A percentile compares a stretch with the other conserved stretches of the same genome.
phyloP scores from a whole-genome alignment of 2,113 vertebrate species.

The Malaclemys terrapin region DNA sequence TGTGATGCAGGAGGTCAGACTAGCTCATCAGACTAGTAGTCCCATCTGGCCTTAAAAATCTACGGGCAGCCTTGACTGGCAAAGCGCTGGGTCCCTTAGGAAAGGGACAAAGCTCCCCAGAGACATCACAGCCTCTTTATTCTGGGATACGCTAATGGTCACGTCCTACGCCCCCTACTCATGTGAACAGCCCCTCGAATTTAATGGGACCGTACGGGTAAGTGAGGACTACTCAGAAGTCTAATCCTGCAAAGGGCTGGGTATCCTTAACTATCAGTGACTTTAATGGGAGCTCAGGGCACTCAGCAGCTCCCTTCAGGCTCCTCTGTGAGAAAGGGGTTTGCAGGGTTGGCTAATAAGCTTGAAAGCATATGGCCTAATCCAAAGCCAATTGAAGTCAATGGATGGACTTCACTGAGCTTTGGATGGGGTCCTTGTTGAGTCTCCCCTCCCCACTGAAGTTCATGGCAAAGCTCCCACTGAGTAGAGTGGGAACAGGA shows the following conservation, averaged over 20 bases:
- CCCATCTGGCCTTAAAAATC: neutral
- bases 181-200: neutral
- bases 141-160: neutral
- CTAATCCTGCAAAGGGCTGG: too few species aligned
- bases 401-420: neutral
- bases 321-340: neutral
- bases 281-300: neutral
- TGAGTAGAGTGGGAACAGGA: neutral
- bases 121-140: neutral
- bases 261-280: neutral
- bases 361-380: neutral
- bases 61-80: neutral
- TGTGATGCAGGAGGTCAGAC: neutral
- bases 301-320: neutral
- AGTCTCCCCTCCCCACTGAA: neutral
- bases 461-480: neutral
- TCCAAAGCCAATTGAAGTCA: neutral
- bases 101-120: neutral
- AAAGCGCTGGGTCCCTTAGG: neutral
- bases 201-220: neutral
- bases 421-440: neutral
- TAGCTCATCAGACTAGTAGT: neutral
- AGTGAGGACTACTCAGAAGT: neutral
- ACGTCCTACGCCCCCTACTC: neutral
- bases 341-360: neutral